Percentiles rank a stretch among this genome's conserved stretches.
Evolutionary conservation across 2,113 vertebrate genomes (phyloP).

Genomic region (Pachycephala philippinensis): DNA sequence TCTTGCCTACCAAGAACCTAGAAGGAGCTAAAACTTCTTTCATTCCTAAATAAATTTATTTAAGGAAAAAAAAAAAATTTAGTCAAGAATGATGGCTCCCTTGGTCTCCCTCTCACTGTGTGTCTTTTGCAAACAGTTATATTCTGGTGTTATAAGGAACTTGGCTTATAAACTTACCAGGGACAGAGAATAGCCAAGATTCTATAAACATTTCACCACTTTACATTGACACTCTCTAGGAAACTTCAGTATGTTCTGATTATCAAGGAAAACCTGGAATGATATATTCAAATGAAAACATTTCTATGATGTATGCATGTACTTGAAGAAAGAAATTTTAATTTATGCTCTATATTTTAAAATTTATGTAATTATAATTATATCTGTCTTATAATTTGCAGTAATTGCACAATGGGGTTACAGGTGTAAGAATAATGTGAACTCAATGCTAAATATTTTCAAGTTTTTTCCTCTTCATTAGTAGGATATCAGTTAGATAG

Average conservation of each 20-base stretch:
- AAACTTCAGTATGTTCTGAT: neutral
- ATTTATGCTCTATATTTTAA: neutral
- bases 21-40: neutral
- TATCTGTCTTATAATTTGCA: neutral
- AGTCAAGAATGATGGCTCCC: neutral
- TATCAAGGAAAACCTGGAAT: neutral
- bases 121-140: neutral
- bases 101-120: neutral
- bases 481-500: neutral
- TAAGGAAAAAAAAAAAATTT: neutral
- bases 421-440: neutral
- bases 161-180: neutral
- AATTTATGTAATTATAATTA: neutral
- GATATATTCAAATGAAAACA: neutral
- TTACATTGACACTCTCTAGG: neutral
- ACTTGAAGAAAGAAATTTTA: neutral
- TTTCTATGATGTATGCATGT: fast-evolving
- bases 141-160: neutral
- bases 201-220: neutral
- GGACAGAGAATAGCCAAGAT: neutral
- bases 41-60: neutral
- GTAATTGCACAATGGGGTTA: neutral
- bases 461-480: neutral
- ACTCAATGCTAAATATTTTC: neutral
- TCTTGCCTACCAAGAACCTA: neutral